Evolutionary conservation across 2,888 invertebrate species (phyloP).

Genomic region (Lasioglossum villosulum): DNA sequence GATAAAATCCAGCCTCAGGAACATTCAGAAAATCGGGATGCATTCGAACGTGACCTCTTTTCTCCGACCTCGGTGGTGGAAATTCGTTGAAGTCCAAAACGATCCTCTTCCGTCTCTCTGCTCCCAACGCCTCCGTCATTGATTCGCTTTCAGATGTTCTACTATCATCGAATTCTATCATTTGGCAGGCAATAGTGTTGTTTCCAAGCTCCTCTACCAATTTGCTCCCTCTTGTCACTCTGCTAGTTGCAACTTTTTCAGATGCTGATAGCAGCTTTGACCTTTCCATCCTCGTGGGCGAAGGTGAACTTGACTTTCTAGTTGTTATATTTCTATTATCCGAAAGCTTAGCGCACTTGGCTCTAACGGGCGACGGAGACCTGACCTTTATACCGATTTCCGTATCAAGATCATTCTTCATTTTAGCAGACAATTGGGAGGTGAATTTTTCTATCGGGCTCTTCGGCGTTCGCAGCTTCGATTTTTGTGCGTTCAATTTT

Average conservation of each 20-base stretch:
- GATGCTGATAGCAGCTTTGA: neutral
- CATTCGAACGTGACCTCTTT: slow-evolving; percentile 50
- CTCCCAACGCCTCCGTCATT: slow-evolving; percentile 21
- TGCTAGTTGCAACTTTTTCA: neutral
- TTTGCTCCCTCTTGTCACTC: neutral
- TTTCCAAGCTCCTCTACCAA: neutral
- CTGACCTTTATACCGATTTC: slow-evolving; percentile 28
- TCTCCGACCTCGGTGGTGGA: slow-evolving; percentile 73
- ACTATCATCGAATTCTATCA: neutral
- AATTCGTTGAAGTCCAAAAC: slow-evolving; percentile 77
- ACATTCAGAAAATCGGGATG: slow-evolving; percentile 43
- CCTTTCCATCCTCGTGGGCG: slow-evolving; percentile 29
- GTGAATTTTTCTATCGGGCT: neutral
- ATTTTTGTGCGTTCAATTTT: slow-evolving; percentile 14
- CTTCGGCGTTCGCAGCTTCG: slow-evolving; percentile 19
- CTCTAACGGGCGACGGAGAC: slow-evolving; percentile 50
- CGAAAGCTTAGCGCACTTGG: slow-evolving; percentile 8
- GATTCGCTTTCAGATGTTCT: neutral
- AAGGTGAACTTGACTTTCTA: slow-evolving; percentile 20
- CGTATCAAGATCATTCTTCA: neutral
- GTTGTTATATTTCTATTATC: slow-evolving; percentile 16
- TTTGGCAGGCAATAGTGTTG: neutral
- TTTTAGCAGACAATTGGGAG: neutral
- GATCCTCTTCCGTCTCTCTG: slow-evolving; percentile 69
- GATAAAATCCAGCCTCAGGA: slow-evolving; percentile 73